Conservation (phyloP, 2,888 invertebrate species). For the Zhengitettix transpicula region DNA sequence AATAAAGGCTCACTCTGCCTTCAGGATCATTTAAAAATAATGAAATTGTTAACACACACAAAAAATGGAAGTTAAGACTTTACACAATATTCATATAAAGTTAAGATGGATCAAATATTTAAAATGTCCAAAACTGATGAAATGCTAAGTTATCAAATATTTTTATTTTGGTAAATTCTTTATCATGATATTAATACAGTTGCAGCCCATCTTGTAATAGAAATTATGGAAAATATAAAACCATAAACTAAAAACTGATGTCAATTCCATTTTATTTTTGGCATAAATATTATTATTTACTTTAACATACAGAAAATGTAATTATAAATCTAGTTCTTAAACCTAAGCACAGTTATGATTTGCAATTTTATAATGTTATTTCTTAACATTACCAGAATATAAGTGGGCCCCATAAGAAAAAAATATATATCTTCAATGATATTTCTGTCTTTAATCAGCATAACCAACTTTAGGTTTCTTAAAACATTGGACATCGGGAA, state of each 20-base stretch:
- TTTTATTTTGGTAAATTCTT: too few relatives aligned
- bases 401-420: slow-evolving; percentile 10
- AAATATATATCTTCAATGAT: neutral
- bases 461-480: neutral
- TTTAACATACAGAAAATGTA: slow-evolving; percentile 3
- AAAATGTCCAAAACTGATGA: too few relatives aligned
- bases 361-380: slow-evolving; percentile 3
- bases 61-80: neutral
- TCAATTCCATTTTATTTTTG: neutral
- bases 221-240: neutral
- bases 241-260: neutral
- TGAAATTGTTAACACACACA: neutral
- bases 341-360: slow-evolving; percentile 9
- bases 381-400: slow-evolving; percentile 7
- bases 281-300: slow-evolving; percentile 2
- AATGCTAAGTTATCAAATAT: too few relatives aligned
- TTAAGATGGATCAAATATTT: too few relatives aligned
- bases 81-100: neutral
- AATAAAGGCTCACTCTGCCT: too few relatives aligned
- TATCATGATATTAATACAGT: too few relatives aligned
- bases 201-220: too few relatives aligned
- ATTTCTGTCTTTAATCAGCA: neutral
- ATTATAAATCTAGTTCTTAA: slow-evolving; percentile 9
- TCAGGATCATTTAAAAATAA: too few relatives aligned
- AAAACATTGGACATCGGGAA: neutral